Evolutionary conservation across 2,797 vertebrate genomes (phyloP).

Genomic region (Falco rusticolus): DNA sequence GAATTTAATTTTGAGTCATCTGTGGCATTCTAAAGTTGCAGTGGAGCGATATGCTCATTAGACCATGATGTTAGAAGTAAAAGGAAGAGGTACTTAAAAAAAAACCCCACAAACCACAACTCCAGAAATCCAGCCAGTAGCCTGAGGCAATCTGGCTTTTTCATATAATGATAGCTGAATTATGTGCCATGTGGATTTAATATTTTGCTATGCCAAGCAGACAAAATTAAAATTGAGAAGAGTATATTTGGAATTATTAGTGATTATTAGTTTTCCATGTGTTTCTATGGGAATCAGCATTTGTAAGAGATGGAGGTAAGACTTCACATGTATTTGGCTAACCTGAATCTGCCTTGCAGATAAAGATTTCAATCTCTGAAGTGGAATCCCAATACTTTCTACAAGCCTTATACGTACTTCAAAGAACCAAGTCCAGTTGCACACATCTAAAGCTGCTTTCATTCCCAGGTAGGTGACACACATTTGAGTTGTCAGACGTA

Average conservation of each 20-base stretch:
- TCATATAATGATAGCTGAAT: neutral
- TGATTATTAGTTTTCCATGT: neutral
- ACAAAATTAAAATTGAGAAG: neutral
- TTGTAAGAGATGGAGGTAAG: neutral
- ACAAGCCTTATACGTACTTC: neutral
- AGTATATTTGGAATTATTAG: neutral
- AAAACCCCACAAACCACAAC: neutral
- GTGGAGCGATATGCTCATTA: neutral
- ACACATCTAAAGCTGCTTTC: neutral
- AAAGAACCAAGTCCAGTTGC: conserved; percentile 5
- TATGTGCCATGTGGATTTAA: neutral
- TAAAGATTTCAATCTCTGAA: neutral
- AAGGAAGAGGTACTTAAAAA: neutral
- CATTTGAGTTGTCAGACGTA: neutral
- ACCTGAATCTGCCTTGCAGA: neutral
- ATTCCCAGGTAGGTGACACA: neutral
- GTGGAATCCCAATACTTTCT: neutral
- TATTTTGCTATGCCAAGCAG: neutral
- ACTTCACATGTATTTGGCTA: neutral
- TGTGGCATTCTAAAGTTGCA: neutral
- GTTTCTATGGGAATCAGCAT: neutral
- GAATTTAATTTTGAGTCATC: conserved; percentile 31
- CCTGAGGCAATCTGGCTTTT: conserved; percentile 2
- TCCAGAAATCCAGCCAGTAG: neutral
- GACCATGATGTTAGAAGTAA: neutral